Evolutionary conservation across 2,113 vertebrate genomes (phyloP).

Genomic region (Phaethornis superciliosus): DNA sequence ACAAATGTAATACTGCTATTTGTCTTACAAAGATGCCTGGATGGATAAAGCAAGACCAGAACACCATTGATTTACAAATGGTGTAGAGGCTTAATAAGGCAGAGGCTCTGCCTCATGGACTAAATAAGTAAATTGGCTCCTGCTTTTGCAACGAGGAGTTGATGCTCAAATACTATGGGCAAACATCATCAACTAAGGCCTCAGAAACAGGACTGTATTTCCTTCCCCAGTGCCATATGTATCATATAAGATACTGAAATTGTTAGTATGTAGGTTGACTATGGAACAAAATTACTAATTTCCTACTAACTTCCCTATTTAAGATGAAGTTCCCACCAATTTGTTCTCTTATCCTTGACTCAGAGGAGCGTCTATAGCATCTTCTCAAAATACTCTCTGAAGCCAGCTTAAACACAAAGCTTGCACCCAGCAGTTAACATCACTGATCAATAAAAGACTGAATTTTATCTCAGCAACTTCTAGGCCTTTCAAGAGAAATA

Average conservation of each 20-base stretch:
- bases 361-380: background rate
- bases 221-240: background rate
- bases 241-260: background rate
- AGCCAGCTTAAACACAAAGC: background rate
- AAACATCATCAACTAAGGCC: background rate
- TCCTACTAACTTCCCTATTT: background rate
- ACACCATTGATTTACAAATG: background rate
- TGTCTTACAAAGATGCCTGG: slow-evolving; percentile 14
- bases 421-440: background rate
- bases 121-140: background rate
- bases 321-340: background rate
- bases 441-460: background rate
- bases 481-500: background rate
- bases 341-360: background rate
- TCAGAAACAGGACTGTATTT: background rate
- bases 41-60: background rate
- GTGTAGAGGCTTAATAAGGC: background rate
- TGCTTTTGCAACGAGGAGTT: background rate
- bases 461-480: background rate
- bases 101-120: background rate
- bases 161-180: background rate
- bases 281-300: background rate
- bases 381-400: background rate
- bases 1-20: slow-evolving; percentile 17
- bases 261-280: background rate